Conservation (phyloP, 2,113 vertebrate genomes). For the Burhinus bistriatus region DNA sequence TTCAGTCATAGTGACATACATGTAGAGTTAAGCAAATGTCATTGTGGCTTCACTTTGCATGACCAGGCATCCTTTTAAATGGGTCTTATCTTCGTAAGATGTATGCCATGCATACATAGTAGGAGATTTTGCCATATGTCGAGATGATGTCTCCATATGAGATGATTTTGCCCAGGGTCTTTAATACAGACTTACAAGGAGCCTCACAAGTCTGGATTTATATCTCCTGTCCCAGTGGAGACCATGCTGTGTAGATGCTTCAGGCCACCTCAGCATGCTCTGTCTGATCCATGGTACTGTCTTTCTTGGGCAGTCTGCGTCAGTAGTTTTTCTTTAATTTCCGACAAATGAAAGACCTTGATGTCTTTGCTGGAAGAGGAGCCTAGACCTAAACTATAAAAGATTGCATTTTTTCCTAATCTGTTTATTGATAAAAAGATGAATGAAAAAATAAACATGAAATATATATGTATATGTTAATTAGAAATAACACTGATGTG, state of each 20-base stretch:
- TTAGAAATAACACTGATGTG: not conserved
- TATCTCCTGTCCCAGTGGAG: not conserved
- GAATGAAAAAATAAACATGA: not conserved
- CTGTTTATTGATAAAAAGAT: not conserved
- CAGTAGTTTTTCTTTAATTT: not conserved
- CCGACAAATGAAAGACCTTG: not conserved
- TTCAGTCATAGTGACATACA: not conserved
- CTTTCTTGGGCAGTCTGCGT: not conserved
- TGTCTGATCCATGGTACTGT: not conserved
- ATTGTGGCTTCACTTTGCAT: not conserved
- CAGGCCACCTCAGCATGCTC: not conserved
- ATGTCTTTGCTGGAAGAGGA: not conserved
- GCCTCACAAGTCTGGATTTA: not conserved
- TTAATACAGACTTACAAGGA: not conserved
- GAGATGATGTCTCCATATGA: not conserved
- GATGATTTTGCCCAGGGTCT: not conserved
- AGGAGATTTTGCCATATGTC: not conserved
- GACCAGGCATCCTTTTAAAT: not conserved
- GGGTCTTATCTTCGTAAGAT: not conserved
- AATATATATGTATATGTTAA: not conserved
- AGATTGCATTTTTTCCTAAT: not conserved
- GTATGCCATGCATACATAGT: not conserved
- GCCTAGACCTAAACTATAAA: not conserved
- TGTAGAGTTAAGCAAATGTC: not conserved
- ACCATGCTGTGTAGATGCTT: not conserved